Percentiles rank a stretch among this genome's conserved stretches.
These are phyloP conservation scores for Agapornis roseicollis DNA, from an alignment of 2,113 vertebrate genomes.

Conservation along the genomic window DNA sequence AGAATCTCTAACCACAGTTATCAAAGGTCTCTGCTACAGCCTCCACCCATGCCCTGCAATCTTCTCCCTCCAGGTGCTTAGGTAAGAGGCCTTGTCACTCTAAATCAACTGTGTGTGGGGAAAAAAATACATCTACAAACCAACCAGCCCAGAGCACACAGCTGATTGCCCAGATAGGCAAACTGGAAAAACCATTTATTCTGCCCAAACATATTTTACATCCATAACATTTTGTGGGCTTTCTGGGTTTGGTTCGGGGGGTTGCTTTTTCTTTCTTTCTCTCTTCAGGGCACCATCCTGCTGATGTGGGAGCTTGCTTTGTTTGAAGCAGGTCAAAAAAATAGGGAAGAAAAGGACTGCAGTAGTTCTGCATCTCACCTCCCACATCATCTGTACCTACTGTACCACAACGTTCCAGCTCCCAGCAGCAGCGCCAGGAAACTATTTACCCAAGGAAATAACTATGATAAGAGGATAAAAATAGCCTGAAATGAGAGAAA, in stretches of 20 bases:
- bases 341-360: background rate
- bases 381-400: slow-evolving; percentile 1
- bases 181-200: background rate
- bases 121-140: background rate
- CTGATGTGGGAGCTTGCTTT: background rate
- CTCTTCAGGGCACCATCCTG: background rate
- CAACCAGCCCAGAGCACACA: background rate
- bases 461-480: slow-evolving; percentile 82
- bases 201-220: background rate
- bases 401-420: background rate
- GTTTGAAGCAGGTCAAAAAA: background rate
- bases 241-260: background rate
- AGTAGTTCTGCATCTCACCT: background rate
- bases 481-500: slow-evolving; percentile 76
- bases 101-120: background rate
- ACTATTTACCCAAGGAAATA: slow-evolving; percentile 77
- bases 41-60: background rate
- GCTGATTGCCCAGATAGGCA: background rate
- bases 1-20: background rate
- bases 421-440: slow-evolving; percentile 73
- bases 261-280: background rate
- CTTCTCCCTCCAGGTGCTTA: background rate
- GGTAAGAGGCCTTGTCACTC: background rate
- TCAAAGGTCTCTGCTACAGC: background rate
- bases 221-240: background rate